Percentiles rank a stretch among this genome's conserved stretches.
Conservation (phyloP, 92 coral and sea anemone species). For the Siderastrea radians region DNA sequence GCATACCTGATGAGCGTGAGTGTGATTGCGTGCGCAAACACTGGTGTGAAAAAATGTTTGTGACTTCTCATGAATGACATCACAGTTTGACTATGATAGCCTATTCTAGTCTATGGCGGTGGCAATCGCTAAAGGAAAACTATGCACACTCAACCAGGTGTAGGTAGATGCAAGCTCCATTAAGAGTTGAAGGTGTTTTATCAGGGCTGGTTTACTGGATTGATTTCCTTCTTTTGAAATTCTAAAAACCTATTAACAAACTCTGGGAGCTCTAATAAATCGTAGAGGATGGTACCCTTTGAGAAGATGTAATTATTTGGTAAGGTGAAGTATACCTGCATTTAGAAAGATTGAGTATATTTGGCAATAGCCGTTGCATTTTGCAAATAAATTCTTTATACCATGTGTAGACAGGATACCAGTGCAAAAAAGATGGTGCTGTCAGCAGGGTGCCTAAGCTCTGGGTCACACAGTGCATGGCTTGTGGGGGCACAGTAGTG, state of each 20-base stretch:
- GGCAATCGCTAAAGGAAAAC: conserved; percentile 34
- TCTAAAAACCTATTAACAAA: conserved; percentile 53
- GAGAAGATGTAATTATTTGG: conserved; percentile 47
- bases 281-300: conserved; percentile 55
- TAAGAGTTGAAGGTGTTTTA: conserved; percentile 35
- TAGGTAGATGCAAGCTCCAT: conserved; percentile 54
- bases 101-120: conserved; percentile 49
- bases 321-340: too few relatives aligned
- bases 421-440: too few relatives aligned
- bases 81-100: conserved; percentile 23
- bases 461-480: too few relatives aligned
- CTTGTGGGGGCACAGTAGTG: too few relatives aligned
- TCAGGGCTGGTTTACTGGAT: conserved; percentile 4
- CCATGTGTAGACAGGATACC: too few relatives aligned
- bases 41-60: conserved; percentile 55
- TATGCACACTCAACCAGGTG: conserved; percentile 43
- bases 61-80: conserved; percentile 35
- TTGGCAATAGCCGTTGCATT: too few relatives aligned
- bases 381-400: too few relatives aligned
- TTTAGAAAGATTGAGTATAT: too few relatives aligned
- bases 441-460: too few relatives aligned
- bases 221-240: conserved; percentile 29
- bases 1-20: conserved; percentile 5
- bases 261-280: conserved; percentile 43
- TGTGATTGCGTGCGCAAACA: conserved; percentile 39